Evolutionary conservation across 2,888 invertebrate species (phyloP).

Genomic region (Agapostemon virescens): DNA sequence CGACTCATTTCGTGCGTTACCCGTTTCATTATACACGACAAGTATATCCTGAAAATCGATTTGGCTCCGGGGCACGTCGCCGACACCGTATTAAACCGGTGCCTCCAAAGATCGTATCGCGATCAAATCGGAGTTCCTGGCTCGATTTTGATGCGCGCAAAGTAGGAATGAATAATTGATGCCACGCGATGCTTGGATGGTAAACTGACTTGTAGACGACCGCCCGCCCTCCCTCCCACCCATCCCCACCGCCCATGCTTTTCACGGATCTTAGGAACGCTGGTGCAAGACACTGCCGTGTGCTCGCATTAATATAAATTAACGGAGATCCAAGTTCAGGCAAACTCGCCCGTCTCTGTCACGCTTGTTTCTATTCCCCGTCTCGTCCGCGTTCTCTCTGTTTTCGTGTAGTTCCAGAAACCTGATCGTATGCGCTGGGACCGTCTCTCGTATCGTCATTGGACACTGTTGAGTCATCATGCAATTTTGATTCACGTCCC

Average conservation of each 20-base stretch:
- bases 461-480: neutral
- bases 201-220: slow-evolving; percentile 49
- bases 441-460: neutral
- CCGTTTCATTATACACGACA: slow-evolving; percentile 49
- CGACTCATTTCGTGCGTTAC: slow-evolving; percentile 43
- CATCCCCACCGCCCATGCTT: slow-evolving; percentile 18
- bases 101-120: slow-evolving; percentile 48
- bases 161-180: slow-evolving; percentile 71
- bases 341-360: slow-evolving; percentile 35
- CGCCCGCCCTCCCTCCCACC: neutral
- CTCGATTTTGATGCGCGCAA: slow-evolving; percentile 61
- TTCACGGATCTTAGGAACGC: slow-evolving; percentile 53
- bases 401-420: slow-evolving; percentile 31
- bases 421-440: neutral
- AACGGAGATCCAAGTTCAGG: slow-evolving; percentile 62
- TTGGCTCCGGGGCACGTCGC: slow-evolving; percentile 26
- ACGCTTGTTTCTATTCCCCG: neutral
- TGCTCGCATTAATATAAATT: slow-evolving; percentile 73
- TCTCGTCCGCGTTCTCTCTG: slow-evolving; percentile 6
- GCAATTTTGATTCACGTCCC: neutral
- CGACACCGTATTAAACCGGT: slow-evolving; percentile 33
- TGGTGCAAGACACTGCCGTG: slow-evolving; percentile 61
- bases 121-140: slow-evolving; percentile 53
- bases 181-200: slow-evolving; percentile 43
- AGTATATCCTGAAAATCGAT: slow-evolving; percentile 45